Conservation (phyloP, 2,888 invertebrate species). For the Blastobasis lacticolella region DNA sequence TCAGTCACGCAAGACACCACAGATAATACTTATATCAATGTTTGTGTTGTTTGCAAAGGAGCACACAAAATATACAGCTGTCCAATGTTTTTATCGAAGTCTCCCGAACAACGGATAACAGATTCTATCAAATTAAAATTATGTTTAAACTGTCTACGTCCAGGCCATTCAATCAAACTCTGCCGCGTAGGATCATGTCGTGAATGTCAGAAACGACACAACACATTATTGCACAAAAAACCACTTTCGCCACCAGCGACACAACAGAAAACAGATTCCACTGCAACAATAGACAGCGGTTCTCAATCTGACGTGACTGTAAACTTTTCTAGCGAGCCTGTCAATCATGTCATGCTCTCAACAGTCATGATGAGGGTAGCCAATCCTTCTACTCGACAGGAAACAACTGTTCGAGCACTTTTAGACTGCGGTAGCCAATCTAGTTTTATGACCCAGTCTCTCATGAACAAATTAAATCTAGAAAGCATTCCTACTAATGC, state of each 20-base stretch:
- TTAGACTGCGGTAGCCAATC: conserved; percentile 4
- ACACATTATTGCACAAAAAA: conserved; percentile 1
- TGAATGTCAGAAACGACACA: conserved; percentile 1
- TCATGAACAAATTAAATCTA: neutral
- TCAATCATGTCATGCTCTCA: neutral
- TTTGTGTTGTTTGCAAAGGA: neutral
- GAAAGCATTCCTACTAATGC: neutral
- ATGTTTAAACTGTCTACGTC: conserved; percentile 1
- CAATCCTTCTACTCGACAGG: neutral
- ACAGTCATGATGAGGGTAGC: neutral
- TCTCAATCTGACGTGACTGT: neutral
- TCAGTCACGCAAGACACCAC: neutral
- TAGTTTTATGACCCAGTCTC: conserved; percentile 1
- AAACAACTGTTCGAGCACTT: neutral
- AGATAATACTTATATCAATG: neutral
- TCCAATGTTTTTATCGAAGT: neutral
- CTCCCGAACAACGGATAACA: neutral
- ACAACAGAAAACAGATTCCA: neutral
- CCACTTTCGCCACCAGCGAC: neutral
- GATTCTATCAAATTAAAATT: neutral
- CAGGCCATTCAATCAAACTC: neutral
- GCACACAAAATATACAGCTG: neutral
- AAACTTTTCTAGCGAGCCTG: neutral
- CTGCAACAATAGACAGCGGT: neutral
- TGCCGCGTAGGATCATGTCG: neutral